Evolutionary conservation across 1,140 invertebrate genomes (phyloP), one percentile per base, ranked within the genome.

Genomic region (Agraylea sexmaculata): DNA sequence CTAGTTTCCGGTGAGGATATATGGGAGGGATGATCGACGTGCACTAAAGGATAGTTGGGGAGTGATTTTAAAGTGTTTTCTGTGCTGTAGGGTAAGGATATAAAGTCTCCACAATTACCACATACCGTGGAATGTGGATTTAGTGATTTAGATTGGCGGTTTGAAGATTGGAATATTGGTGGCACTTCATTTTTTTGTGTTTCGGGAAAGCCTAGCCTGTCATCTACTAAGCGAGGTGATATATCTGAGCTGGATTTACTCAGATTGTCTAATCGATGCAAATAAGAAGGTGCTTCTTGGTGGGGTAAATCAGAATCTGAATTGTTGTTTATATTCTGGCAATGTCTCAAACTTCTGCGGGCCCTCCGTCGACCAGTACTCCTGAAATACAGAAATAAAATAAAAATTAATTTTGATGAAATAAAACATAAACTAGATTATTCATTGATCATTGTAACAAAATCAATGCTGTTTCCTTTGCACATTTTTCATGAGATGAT

Each of bases 331-430:
- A 37, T 29, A 27, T 13, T 35, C 13, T 36, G 43, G 39, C 40
- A 43, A 40, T 49, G 43, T 37, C 43, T 43, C 45, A 49, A 43
- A 40, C 46, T 43, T 37, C 46, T 49, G 28, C 43, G 45, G 23
- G 47, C 47, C 47, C 47, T 49, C 46, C 47, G 47, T 39, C 36
- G 40, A 31, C 47, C 43, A 37, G 47, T 49, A 17, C 40, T 40
- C 41, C 47, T 49, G 43, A 46, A 49, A 49, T 10, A 37, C 20
- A n/a, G 15, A 2, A 41, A 41, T 29, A 33, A 23, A 31, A 22
- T 10, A 31, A n/a, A n/a, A n/a, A n/a, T n/a, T n/a, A n/a, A n/a
- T n/a, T n/a, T n/a, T n/a, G n/a, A n/a, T n/a, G n/a, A n/a, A n/a
- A n/a, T n/a, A n/a, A n/a, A n/a, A n/a, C n/a, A n/a, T n/a, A n/a